phyloP scores from a whole-genome alignment of 2,888 invertebrate genomes.

The Acrocera orbiculus region DNA sequence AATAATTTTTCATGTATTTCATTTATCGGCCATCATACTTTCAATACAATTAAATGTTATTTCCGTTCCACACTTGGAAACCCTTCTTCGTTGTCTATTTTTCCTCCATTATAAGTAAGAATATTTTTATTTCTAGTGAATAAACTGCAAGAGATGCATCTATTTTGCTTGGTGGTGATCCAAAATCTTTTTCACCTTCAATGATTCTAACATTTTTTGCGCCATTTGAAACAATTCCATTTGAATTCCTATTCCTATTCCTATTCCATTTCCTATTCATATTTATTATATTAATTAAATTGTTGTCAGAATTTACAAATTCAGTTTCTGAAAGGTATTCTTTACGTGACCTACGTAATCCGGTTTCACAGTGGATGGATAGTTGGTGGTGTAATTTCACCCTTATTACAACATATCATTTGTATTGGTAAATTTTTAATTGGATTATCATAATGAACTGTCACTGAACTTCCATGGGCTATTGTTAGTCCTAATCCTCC shows the following conservation, averaged over 20 bases:
- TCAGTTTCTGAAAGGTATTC: conserved; percentile 17
- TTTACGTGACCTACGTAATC: conserved; percentile 25
- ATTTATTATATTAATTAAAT: conserved; percentile 10
- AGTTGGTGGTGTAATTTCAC: conserved; percentile 22
- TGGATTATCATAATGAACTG: conserved; percentile 46
- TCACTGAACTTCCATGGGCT: conserved; percentile 61
- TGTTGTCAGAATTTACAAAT: conserved; percentile 13
- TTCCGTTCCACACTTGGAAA: conserved; percentile 69
- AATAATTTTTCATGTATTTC: conserved; percentile 67
- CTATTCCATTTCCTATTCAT: too few relatives aligned
- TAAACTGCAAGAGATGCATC: conserved; percentile 51
- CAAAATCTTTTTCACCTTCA: conserved; percentile 19
- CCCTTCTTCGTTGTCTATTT: conserved; percentile 44
- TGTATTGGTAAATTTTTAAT: conserved; percentile 33
- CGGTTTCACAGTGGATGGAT: conserved; percentile 25
- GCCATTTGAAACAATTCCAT: conserved; percentile 8
- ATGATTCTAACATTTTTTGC: conserved; percentile 16
- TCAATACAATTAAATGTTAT: conserved; percentile 71
- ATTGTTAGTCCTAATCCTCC: conserved; percentile 64
- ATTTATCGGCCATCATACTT: conserved; percentile 62
- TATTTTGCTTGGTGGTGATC: conserved; percentile 38
- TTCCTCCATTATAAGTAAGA: conserved; percentile 38
- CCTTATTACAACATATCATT: conserved; percentile 25
- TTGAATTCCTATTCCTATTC: too few relatives aligned
- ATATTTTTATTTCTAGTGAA: neutral